These are phyloP conservation scores for Isaurus tuberculatus DNA, from an alignment of 92 coral and sea anemone species.

Conservation along the genomic window DNA sequence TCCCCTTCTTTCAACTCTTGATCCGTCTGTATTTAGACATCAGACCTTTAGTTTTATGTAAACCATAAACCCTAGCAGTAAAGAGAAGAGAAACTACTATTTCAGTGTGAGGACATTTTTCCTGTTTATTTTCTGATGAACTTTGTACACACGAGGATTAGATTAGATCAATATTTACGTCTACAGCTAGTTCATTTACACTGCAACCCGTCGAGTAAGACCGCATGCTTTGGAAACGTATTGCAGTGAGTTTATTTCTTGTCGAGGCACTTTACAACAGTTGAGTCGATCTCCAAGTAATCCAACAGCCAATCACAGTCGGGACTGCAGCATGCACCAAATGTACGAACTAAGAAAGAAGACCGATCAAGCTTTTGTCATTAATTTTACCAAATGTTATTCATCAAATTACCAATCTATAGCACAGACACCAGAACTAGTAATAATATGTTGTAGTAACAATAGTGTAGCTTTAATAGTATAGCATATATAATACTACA, in stretches of 20 bases:
- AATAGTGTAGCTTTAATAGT: neutral
- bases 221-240: neutral
- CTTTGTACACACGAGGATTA: conserved; percentile 36
- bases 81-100: neutral
- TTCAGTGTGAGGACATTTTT: conserved; percentile 20
- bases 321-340: conserved; percentile 88
- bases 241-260: conserved; percentile 59
- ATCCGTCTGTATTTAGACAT: too few species aligned
- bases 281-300: conserved; percentile 82
- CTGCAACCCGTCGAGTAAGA: conserved; percentile 24
- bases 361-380: neutral
- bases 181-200: conserved; percentile 28
- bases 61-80: neutral
- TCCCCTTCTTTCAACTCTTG: too few species aligned
- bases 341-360: conserved; percentile 9
- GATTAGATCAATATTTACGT: conserved; percentile 6
- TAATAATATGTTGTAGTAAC: neutral
- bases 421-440: neutral
- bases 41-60: neutral
- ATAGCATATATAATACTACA: too few species aligned
- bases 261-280: conserved; percentile 86
- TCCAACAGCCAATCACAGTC: conserved; percentile 84
- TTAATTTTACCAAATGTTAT: neutral
- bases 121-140: conserved; percentile 35
- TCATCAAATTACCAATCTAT: neutral